These are phyloP conservation scores for Bembecia ichneumoniformis DNA, from an alignment of 2,888 invertebrate species.

Conservation along the genomic window DNA sequence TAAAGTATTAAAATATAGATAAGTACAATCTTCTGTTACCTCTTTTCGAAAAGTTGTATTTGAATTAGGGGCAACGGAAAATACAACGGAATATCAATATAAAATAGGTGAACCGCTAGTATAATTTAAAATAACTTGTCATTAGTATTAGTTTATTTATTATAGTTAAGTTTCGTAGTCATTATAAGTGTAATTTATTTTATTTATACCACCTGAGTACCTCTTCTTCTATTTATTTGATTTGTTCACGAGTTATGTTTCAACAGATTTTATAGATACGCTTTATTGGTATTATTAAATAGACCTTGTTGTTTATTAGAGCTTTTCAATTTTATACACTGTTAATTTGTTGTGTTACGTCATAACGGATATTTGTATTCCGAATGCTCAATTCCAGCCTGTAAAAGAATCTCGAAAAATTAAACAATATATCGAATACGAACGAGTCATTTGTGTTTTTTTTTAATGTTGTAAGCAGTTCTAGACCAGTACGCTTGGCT, in stretches of 20 bases:
- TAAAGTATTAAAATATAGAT: slow-evolving; percentile 52
- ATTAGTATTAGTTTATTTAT: slow-evolving; percentile 71
- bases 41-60: slow-evolving; percentile 47
- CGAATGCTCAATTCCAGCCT: slow-evolving; percentile 1
- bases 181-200: slow-evolving; percentile 56
- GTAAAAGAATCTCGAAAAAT: slow-evolving; percentile 19
- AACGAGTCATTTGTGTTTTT: background rate
- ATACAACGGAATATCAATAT: slow-evolving; percentile 47
- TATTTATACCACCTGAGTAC: slow-evolving; percentile 68
- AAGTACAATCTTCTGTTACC: slow-evolving; percentile 71
- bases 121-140: slow-evolving; percentile 70
- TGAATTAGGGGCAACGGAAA: slow-evolving; percentile 67
- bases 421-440: slow-evolving; percentile 13
- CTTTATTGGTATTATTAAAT: slow-evolving; percentile 3
- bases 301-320: slow-evolving; percentile 1
- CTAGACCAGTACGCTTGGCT: too few species aligned
- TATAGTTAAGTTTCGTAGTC: slow-evolving; percentile 59
- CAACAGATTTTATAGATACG: slow-evolving; percentile 12
- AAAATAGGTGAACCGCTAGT: slow-evolving; percentile 63
- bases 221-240: slow-evolving; percentile 43
- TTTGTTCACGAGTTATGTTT: slow-evolving; percentile 27
- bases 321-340: slow-evolving; percentile 1
- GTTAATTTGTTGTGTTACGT: background rate
- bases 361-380: background rate
- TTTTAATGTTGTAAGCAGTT: too few species aligned